Percentiles rank a stretch among this genome's conserved stretches.
Conservation (phyloP, 2,797 vertebrate species). For the Moxostoma hubbsi region DNA sequence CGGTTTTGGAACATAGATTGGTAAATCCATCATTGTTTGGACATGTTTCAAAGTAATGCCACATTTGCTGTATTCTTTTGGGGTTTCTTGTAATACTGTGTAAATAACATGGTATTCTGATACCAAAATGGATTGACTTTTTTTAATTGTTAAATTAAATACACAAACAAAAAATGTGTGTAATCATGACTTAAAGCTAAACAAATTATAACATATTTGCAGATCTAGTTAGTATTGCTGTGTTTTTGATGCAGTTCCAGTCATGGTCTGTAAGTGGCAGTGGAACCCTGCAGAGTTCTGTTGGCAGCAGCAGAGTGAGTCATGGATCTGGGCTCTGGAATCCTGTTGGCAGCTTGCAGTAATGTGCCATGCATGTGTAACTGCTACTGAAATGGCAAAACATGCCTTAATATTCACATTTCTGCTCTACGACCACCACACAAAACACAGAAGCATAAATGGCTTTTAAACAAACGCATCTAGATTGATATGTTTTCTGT, state of each 20-base stretch:
- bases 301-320: conserved; percentile 49
- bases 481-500: neutral
- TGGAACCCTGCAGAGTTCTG: conserved; percentile 16
- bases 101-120: neutral
- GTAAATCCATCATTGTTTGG: neutral
- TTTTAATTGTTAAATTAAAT: too few species aligned
- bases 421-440: conserved; percentile 14
- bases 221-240: neutral
- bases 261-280: conserved; percentile 53
- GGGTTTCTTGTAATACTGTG: neutral
- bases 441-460: neutral
- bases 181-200: too few species aligned
- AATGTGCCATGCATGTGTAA: conserved; percentile 53
- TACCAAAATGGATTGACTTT: too few species aligned
- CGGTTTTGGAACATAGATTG: neutral
- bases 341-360: conserved; percentile 44
- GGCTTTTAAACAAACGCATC: neutral
- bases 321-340: conserved; percentile 48
- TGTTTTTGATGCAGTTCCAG: neutral
- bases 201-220: neutral
- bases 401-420: conserved; percentile 40
- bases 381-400: conserved; percentile 56
- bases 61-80: neutral
- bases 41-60: neutral
- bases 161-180: too few species aligned